These are phyloP conservation scores for Rhadina sibilatrix DNA, from an alignment of 2,113 vertebrate species.

Conservation along the genomic window DNA sequence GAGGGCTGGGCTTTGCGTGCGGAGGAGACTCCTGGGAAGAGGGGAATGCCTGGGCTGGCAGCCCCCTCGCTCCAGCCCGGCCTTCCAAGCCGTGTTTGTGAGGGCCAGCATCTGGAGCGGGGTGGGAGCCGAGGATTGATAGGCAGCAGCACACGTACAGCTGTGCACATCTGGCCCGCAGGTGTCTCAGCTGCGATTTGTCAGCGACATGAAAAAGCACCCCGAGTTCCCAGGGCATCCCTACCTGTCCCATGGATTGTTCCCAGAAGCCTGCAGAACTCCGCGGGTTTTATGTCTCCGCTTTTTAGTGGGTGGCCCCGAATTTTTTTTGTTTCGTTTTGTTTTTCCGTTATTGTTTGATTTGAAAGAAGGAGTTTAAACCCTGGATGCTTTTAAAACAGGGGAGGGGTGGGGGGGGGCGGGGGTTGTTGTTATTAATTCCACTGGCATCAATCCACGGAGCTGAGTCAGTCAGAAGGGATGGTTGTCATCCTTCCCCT, in stretches of 20 bases:
- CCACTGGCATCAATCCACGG: background rate
- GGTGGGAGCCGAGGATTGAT: background rate
- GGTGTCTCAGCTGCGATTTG: slow-evolving; percentile 29
- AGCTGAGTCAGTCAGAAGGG: background rate
- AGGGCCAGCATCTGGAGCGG: slow-evolving; percentile 14
- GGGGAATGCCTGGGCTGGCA: background rate
- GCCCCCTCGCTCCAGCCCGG: background rate
- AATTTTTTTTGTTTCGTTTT: background rate
- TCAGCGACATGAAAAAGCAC: background rate
- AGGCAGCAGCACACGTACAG: background rate
- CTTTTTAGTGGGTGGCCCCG: background rate
- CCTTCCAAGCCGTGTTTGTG: background rate
- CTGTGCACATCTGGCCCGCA: slow-evolving; percentile 58
- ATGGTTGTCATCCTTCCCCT: background rate
- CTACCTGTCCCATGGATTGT: background rate
- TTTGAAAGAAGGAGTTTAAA: background rate
- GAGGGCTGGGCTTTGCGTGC: fast-evolving
- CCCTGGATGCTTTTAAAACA: background rate
- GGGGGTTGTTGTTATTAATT: background rate
- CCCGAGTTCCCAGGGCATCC: background rate
- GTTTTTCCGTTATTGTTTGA: background rate
- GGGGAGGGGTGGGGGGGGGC: background rate
- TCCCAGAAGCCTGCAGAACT: background rate
- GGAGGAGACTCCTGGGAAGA: background rate
- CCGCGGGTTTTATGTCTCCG: background rate